Percentiles rank a stretch among this genome's conserved stretches.
phyloP scores from a whole-genome alignment of 30 jellyfish, hydroid and myxozoan genomes.

The Hydractinia symbiolongicarpus region DNA sequence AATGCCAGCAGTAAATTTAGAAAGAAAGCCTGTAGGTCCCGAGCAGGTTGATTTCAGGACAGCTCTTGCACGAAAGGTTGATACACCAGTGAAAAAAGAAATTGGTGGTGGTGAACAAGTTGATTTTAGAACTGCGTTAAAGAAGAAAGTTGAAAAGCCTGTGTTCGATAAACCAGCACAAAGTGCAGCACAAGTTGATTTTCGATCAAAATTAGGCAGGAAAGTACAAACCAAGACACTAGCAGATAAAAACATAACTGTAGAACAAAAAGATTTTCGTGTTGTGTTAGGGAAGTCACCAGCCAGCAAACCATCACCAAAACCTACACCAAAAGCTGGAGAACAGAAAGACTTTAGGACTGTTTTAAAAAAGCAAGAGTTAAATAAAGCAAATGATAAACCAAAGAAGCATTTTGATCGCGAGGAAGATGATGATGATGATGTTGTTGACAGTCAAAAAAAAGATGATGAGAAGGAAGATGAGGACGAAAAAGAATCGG shows the following conservation, averaged over 20 bases:
- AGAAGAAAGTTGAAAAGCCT: constrained; percentile 43
- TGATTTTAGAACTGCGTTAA: constrained; percentile 83
- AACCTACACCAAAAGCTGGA: constrained; percentile 33
- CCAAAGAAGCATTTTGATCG: constrained; percentile 19
- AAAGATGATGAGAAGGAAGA: neutral
- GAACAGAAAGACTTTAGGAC: constrained; percentile 39
- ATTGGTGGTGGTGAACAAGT: constrained; percentile 82
- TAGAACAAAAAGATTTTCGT: constrained; percentile 88
- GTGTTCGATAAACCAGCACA: constrained; percentile 32
- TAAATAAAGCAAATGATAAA: neutral
- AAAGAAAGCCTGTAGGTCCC: constrained; percentile 31
- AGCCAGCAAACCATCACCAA: constrained; percentile 48
- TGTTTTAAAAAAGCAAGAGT: constrained; percentile 25
- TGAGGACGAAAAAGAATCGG: neutral
- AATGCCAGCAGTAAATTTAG: constrained; percentile 43
- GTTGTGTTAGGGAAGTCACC: constrained; percentile 54
- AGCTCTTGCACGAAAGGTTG: constrained; percentile 56
- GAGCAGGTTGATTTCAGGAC: constrained; percentile 92
- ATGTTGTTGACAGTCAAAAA: constrained; percentile 11
- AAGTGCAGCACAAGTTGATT: constrained; percentile 73
- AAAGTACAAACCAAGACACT: constrained; percentile 44
- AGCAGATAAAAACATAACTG: constrained; percentile 39
- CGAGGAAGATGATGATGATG: constrained; percentile 30
- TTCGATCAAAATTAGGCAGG: constrained; percentile 52
- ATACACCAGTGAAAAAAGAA: constrained; percentile 65